Conservation (phyloP, 1,140 invertebrate species). For the Maconellicoccus hirsutus region DNA sequence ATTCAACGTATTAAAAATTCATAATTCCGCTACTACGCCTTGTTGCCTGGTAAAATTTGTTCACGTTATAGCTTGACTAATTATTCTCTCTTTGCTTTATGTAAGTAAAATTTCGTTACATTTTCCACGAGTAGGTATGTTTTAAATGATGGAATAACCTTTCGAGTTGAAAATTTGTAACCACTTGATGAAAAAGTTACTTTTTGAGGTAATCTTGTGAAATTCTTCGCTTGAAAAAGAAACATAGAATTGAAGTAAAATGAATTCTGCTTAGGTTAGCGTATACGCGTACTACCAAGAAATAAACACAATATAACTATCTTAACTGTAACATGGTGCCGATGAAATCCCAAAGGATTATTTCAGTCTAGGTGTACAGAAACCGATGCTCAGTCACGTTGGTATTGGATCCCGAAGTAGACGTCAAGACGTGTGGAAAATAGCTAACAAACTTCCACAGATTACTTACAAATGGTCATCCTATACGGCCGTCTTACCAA, state of each 20-base stretch:
- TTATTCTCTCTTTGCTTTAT: too few species aligned
- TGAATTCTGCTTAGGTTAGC: not conserved
- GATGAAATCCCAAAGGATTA: constrained; percentile 16
- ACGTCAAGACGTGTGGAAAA: constrained; percentile 18
- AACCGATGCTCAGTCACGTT: constrained; percentile 19
- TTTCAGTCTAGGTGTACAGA: constrained; percentile 13
- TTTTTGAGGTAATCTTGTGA: too few species aligned
- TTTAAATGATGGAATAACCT: too few species aligned
- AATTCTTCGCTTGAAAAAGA: too few species aligned
- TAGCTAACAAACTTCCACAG: constrained; percentile 20
- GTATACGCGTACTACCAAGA: not conserved
- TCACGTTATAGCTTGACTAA: too few species aligned
- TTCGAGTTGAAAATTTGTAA: too few species aligned
- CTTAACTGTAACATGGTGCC: not conserved
- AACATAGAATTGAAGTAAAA: not conserved
- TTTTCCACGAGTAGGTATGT: too few species aligned
- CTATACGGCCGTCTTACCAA: not conserved
- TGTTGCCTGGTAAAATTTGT: too few species aligned
- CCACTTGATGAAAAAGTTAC: too few species aligned
- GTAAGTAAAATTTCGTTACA: too few species aligned
- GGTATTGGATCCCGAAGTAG: not conserved
- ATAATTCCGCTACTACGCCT: too few species aligned
- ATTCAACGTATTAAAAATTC: too few species aligned
- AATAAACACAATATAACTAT: not conserved
- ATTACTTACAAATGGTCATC: constrained; percentile 12